Percentiles rank a stretch among this genome's conserved stretches.
These are phyloP conservation scores for Falcaria lacertinaria DNA, from an alignment of 2,888 invertebrate species.

Conservation along the genomic window DNA sequence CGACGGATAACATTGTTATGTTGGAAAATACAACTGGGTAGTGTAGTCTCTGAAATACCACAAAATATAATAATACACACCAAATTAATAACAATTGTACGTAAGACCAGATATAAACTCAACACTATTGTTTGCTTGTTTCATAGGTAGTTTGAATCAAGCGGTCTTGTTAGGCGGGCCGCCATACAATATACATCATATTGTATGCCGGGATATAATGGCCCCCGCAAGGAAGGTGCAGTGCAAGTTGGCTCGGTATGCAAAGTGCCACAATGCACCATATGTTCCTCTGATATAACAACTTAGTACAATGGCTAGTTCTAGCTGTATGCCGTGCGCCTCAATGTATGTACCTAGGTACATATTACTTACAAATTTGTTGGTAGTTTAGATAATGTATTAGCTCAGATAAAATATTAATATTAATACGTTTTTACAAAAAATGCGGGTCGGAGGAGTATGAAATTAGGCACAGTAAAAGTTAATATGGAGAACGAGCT, in stretches of 20 bases:
- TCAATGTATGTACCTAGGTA: constrained; percentile 6
- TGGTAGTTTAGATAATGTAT: background rate
- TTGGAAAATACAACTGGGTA: background rate
- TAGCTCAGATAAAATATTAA: too few relatives aligned
- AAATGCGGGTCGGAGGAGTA: too few relatives aligned
- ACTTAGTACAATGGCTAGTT: constrained; percentile 21
- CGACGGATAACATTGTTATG: background rate
- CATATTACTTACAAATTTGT: too few relatives aligned
- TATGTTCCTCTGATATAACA: constrained; percentile 15
- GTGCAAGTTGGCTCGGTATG: constrained; percentile 13
- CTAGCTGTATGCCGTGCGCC: constrained; percentile 18
- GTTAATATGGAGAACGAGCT: too few relatives aligned
- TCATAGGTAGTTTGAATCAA: background rate
- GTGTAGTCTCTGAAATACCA: too few relatives aligned
- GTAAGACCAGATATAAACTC: too few relatives aligned
- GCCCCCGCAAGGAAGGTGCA: constrained; percentile 4
- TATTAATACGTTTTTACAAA: too few relatives aligned
- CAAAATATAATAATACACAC: too few relatives aligned
- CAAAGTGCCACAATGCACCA: constrained; percentile 10
- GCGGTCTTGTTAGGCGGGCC: background rate
- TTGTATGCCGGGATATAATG: constrained; percentile 3
- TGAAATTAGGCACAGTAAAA: too few relatives aligned
- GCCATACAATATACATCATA: background rate
- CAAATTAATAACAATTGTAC: too few relatives aligned
- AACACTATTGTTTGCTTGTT: too few relatives aligned